Conservation (phyloP, 2,888 invertebrate species). For the Dynastes hyllus region DNA sequence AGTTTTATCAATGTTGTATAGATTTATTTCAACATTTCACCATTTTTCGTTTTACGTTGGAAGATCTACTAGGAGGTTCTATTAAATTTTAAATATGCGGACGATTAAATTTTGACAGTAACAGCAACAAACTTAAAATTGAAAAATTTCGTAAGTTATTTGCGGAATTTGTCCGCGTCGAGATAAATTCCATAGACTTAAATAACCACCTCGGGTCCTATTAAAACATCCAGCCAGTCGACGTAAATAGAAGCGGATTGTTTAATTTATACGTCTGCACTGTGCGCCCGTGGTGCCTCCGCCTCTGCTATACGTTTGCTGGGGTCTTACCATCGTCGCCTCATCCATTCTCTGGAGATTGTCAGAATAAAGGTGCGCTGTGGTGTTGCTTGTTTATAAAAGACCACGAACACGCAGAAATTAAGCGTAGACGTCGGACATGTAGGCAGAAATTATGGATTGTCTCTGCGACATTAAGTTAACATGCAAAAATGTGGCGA, state of each 20-base stretch:
- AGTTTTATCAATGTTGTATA: too few relatives aligned
- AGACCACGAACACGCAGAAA: not conserved
- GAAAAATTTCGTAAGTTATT: conserved; percentile 21
- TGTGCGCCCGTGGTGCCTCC: conserved; percentile 1
- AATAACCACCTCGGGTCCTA: conserved; percentile 36
- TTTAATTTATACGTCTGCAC: conserved; percentile 33
- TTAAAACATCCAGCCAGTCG: conserved; percentile 27
- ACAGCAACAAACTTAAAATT: not conserved
- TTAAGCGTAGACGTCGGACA: conserved; percentile 5
- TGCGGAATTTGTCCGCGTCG: conserved; percentile 26
- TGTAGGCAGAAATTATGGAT: conserved; percentile 14
- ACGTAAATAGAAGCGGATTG: conserved; percentile 37
- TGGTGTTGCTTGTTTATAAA: not conserved
- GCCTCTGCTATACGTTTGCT: not conserved
- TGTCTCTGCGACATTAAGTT: not conserved
- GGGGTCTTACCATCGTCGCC: conserved; percentile 9
- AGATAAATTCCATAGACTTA: conserved; percentile 31
- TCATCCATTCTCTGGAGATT: conserved; percentile 12
- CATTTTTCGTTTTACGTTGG: too few relatives aligned
- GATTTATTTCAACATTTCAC: too few relatives aligned
- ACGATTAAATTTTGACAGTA: not conserved
- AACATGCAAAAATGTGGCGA: not conserved
- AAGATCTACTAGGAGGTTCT: too few relatives aligned
- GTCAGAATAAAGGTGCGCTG: not conserved
- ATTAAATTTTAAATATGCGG: too few relatives aligned